Evolutionary conservation across 2,888 invertebrate genomes (phyloP).

Genomic region (Temnothorax ravouxi): DNA sequence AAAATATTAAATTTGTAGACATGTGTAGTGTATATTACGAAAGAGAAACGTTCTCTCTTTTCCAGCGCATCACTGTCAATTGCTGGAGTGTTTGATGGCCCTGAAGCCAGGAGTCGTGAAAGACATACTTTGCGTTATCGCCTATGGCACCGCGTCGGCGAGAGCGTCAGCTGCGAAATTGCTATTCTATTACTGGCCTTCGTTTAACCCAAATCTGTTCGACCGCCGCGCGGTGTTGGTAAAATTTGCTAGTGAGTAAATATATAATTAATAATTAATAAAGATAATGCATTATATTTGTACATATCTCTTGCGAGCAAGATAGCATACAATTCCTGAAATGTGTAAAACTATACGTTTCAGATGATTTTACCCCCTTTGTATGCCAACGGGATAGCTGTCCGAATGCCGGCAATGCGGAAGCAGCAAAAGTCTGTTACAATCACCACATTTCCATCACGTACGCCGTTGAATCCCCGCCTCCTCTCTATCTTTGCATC

Average conservation of each 20-base stretch:
- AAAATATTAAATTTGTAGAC: background rate
- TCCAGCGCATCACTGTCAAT: conserved; percentile 97
- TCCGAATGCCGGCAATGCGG: conserved; percentile 94
- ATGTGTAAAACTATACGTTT: conserved; percentile 43
- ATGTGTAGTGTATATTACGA: background rate
- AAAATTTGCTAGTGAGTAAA: conserved; percentile 93
- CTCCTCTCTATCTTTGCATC: conserved; percentile 97
- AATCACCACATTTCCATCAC: conserved; percentile 97
- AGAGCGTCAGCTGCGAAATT: conserved; percentile 98
- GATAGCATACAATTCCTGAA: background rate
- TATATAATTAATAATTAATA: background rate
- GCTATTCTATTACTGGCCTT: conserved; percentile 99
- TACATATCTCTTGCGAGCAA: background rate
- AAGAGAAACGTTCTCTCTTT: conserved; percentile 62
- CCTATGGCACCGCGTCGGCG: conserved; percentile 97
- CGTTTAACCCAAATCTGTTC: conserved; percentile 97
- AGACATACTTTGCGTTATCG: conserved; percentile 97
- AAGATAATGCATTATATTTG: background rate
- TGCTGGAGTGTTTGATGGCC: conserved; percentile 98
- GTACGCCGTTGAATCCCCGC: conserved; percentile 95
- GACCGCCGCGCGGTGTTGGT: conserved; percentile 95
- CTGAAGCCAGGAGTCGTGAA: conserved; percentile 96
- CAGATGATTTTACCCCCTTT: conserved; percentile 92
- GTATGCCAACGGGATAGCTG: conserved; percentile 97
- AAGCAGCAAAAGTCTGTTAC: conserved; percentile 97